A percentile compares a stretch with the other conserved stretches of the same genome.
Conservation (phyloP, 2,888 invertebrate species). For the Trichogramma evanescens region DNA sequence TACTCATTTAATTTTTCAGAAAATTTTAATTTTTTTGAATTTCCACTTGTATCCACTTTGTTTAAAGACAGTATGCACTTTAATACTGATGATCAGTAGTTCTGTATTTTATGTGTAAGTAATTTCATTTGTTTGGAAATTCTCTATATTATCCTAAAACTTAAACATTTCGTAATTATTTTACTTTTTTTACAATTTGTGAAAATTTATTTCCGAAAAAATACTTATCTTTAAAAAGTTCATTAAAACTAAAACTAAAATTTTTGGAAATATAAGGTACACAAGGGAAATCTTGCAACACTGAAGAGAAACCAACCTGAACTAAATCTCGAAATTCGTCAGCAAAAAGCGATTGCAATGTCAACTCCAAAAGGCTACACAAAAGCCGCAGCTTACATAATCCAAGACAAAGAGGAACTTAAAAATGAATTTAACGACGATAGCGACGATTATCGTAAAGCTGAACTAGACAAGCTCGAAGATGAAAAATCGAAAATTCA, state of each 20-base stretch:
- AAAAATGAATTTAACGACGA: slow-evolving; percentile 28
- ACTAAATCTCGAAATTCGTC: slow-evolving; percentile 37
- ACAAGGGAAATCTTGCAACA: slow-evolving; percentile 42
- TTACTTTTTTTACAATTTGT: neutral
- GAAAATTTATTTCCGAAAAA: neutral
- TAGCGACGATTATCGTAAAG: slow-evolving; percentile 33
- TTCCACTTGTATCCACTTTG: neutral
- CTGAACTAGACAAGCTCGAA: slow-evolving; percentile 31
- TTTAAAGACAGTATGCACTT: slow-evolving; percentile 7
- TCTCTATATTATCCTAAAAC: neutral
- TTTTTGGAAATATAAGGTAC: slow-evolving; percentile 31
- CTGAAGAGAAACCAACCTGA: slow-evolving; percentile 42
- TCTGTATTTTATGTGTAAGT: slow-evolving; percentile 34
- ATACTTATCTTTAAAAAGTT: neutral
- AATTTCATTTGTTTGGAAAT: slow-evolving; percentile 23
- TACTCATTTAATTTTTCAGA: slow-evolving; percentile 37
- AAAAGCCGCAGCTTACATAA: slow-evolving; percentile 31
- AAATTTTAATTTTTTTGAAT: slow-evolving; percentile 34
- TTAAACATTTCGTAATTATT: neutral
- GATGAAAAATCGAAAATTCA: slow-evolving; percentile 39
- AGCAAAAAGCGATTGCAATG: slow-evolving; percentile 34
- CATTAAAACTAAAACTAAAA: slow-evolving; percentile 24
- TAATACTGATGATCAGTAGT: slow-evolving; percentile 38
- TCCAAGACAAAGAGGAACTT: slow-evolving; percentile 38
- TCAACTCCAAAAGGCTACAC: slow-evolving; percentile 37